Percentiles rank a stretch among this genome's conserved stretches.
These are phyloP conservation scores for rat (Rattus norvegicus) DNA, from an alignment of 2,113 vertebrate species.

Conservation along the genomic window DNA sequence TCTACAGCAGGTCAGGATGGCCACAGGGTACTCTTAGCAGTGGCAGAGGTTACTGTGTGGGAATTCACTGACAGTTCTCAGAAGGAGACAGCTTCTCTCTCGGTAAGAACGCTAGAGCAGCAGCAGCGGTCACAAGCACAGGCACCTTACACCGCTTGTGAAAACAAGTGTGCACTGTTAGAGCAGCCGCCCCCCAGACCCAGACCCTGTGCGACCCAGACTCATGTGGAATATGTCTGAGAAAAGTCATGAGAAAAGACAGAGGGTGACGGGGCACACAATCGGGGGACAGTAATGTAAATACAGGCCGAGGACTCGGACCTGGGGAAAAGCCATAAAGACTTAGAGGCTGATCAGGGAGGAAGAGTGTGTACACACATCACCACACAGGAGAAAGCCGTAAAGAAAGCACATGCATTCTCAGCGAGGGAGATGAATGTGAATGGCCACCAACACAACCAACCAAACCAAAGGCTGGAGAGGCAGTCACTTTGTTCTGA, in stretches of 20 bases:
- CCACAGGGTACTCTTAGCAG: not conserved
- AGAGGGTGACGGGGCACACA: constrained; percentile 10
- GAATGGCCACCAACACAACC: not conserved
- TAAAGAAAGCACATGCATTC: not conserved
- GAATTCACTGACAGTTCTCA: not conserved
- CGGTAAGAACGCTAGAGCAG: not conserved
- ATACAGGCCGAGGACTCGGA: not conserved
- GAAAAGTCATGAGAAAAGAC: not conserved
- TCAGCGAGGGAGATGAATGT: not conserved
- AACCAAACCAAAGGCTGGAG: not conserved
- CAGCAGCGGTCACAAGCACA: not conserved
- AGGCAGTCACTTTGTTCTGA: not conserved
- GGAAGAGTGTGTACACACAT: not conserved
- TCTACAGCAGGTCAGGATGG: not conserved
- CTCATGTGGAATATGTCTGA: not conserved
- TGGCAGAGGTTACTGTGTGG: not conserved
- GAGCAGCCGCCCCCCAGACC: not conserved
- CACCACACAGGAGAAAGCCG: not conserved
- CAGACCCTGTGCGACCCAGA: not conserved
- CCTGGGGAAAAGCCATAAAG: not conserved
- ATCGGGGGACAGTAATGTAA: not conserved
- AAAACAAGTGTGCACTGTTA: not conserved
- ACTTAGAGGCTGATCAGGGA: constrained; percentile 4
- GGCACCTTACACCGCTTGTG: not conserved
- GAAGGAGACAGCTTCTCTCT: not conserved